A percentile compares a stretch with the other conserved stretches of the same genome.
Evolutionary conservation across 1,140 invertebrate species (phyloP).

Genomic region (Leptinotarsa defecta): DNA sequence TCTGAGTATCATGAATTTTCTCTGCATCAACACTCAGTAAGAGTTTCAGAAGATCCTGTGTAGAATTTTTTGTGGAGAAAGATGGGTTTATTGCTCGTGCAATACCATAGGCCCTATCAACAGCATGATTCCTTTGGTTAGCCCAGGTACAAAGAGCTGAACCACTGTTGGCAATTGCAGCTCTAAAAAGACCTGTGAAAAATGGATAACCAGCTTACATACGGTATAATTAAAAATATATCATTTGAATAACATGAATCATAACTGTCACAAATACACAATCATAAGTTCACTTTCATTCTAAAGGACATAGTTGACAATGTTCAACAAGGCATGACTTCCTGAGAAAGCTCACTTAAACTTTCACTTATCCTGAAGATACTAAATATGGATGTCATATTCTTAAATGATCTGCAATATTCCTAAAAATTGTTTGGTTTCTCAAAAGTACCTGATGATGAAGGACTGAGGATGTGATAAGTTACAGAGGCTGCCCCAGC

Average conservation of each 20-base stretch:
- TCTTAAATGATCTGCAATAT: neutral
- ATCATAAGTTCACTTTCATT: neutral
- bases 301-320: neutral
- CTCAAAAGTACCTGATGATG: neutral
- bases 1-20: neutral
- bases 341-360: neutral
- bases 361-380: neutral
- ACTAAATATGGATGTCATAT: neutral
- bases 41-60: neutral
- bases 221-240: too few relatives aligned
- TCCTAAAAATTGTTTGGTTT: neutral
- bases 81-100: constrained; percentile 8
- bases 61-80: neutral
- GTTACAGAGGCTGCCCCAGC: constrained; percentile 8
- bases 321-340: neutral
- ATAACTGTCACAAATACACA: neutral
- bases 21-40: constrained; percentile 15
- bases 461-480: neutral
- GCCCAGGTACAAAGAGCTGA: constrained; percentile 13
- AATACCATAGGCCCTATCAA: neutral
- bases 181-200: constrained; percentile 14
- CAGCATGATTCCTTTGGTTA: neutral
- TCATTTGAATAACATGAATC: too few relatives aligned
- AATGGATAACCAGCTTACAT: neutral
- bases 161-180: constrained; percentile 11